These are phyloP conservation scores for Parazoanthus swiftii DNA, from an alignment of 92 coral and sea anemone species.

Conservation along the genomic window DNA sequence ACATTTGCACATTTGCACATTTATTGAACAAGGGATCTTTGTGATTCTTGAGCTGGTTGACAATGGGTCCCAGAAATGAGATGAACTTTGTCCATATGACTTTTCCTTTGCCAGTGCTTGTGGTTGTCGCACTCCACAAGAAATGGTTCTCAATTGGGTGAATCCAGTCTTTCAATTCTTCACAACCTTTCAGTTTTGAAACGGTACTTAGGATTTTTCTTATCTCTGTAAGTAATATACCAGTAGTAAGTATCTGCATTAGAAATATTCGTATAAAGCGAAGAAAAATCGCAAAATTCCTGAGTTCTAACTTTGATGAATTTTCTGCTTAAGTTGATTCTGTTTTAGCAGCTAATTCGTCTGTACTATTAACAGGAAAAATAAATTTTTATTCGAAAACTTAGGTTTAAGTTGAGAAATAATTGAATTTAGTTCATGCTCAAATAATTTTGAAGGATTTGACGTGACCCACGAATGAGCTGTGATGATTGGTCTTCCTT, in stretches of 20 bases:
- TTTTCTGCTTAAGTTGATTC: not conserved
- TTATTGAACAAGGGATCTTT: slow-evolving; percentile 55
- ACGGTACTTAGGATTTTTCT: slow-evolving; percentile 7
- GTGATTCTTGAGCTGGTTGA: slow-evolving; percentile 47
- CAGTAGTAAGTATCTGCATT: not conserved
- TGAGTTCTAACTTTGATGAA: not conserved
- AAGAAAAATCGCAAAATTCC: not conserved
- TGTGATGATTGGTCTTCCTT: slow-evolving; percentile 44
- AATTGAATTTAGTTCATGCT: slow-evolving; percentile 40
- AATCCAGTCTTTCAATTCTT: slow-evolving; percentile 54
- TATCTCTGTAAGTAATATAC: slow-evolving; percentile 9
- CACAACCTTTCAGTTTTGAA: slow-evolving; percentile 46
- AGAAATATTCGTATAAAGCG: slow-evolving; percentile 48
- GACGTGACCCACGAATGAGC: slow-evolving; percentile 58
- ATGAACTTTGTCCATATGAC: slow-evolving; percentile 66
- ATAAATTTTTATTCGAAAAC: slow-evolving; percentile 16
- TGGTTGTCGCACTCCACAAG: slow-evolving; percentile 66
- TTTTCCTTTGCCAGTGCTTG: slow-evolving; percentile 60
- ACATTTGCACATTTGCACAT: slow-evolving; percentile 59
- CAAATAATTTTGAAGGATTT: slow-evolving; percentile 42
- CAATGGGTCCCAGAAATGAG: slow-evolving; percentile 63
- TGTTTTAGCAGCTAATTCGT: slow-evolving; percentile 11
- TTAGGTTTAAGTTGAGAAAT: slow-evolving; percentile 42
- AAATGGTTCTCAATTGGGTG: slow-evolving; percentile 63
- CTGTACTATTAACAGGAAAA: slow-evolving; percentile 48